Evolutionary conservation across 2,797 vertebrate genomes (phyloP).

Genomic region (Cephalopachus bancanus): DNA sequence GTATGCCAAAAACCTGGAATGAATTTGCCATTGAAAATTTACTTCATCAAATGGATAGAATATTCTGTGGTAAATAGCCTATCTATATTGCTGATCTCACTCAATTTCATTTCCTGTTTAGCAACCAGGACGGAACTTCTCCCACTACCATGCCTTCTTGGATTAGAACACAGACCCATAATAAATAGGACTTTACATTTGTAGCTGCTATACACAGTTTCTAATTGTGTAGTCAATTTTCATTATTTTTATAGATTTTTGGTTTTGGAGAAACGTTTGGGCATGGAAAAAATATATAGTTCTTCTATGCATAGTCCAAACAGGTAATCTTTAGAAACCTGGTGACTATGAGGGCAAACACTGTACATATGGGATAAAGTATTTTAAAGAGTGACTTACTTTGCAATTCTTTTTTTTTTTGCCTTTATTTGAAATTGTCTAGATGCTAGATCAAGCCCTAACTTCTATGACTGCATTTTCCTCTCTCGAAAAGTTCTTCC

Average conservation of each 20-base stretch:
- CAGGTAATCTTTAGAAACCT: neutral
- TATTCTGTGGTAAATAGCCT: neutral
- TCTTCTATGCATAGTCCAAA: neutral
- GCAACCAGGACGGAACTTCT: neutral
- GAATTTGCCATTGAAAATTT: neutral
- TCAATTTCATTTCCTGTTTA: neutral
- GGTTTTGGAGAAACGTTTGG: neutral
- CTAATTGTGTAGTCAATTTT: neutral
- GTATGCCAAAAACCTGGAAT: neutral
- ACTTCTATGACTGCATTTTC: neutral
- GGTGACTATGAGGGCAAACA: neutral
- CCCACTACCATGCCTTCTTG: neutral
- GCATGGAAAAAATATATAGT: neutral
- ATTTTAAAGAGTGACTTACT: neutral
- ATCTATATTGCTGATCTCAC: neutral
- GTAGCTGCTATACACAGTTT: neutral
- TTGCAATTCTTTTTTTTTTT: neutral
- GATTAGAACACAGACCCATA: neutral
- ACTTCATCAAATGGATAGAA: neutral
- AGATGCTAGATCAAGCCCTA: neutral
- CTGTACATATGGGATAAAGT: neutral
- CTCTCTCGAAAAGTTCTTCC: neutral
- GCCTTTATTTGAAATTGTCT: conserved; percentile 8
- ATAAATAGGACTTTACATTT: conserved; percentile 12
- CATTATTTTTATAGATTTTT: neutral